Evolutionary conservation across 2,797 vertebrate genomes (phyloP).

Genomic region (Onychomys leucogaster): DNA sequence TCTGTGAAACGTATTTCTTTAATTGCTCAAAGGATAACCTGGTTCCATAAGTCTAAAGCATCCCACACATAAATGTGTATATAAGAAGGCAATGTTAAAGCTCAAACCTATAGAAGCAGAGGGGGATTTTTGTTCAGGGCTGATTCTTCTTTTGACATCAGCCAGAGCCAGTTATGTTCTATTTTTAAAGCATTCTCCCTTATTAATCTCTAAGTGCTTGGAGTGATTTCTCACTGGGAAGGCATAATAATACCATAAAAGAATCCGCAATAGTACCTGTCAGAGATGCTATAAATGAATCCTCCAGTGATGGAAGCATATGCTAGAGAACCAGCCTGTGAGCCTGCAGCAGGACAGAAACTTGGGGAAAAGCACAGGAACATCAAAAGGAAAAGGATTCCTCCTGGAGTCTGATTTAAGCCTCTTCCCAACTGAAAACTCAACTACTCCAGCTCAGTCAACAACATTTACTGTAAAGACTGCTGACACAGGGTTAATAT

Average conservation of each 20-base stretch:
- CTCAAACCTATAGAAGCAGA: not conserved
- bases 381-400: not conserved
- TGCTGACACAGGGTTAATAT: not conserved
- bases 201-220: not conserved
- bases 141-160: not conserved
- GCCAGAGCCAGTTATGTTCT: not conserved
- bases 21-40: not conserved
- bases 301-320: not conserved
- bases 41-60: not conserved
- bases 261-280: not conserved
- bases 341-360: not conserved
- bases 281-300: constrained; percentile 40
- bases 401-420: not conserved
- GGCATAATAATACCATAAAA: constrained; percentile 20
- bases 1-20: not conserved
- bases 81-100: not conserved
- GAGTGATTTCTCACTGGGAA: not conserved
- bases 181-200: not conserved
- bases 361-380: not conserved
- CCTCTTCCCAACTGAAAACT: not conserved
- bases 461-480: not conserved
- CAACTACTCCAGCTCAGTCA: not conserved
- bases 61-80: not conserved
- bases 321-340: not conserved
- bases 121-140: not conserved